Base-by-base conservation (phyloP, 1,140 invertebrate genomes). In the Hyles euphorbiae region DNA sequence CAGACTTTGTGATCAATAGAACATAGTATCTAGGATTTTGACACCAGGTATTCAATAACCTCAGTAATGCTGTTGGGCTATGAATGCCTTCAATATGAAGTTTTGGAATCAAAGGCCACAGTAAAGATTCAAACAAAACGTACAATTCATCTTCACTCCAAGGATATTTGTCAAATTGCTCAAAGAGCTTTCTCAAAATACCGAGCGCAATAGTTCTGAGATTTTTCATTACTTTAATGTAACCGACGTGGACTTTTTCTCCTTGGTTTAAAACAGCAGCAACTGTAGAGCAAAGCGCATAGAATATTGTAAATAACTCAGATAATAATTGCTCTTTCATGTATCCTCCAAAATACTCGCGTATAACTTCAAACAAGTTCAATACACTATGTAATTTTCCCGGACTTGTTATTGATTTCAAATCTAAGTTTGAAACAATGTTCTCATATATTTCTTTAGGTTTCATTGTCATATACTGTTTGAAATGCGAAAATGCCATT, bases 271-370 rank as follows among this genome's bases (percentile, higher is more conserved):
- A 78, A 34, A 96, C 92, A 43, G 87, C 88, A 47, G 90, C 90
- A 8, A 93, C 76, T 34, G 93, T 91, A 2, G 92, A 90, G 33
- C 93, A 91, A 47, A 96, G 91, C 44, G 94, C 93, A 3, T 96
- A 75, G 5, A 97, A 81, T 34, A 97, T 87, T 63, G 94, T 93
- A 0, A 97, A 72, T 7, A 98, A 81, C 53, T 92, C 92, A 0
- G 90, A 90, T n/a, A 97, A 79, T 34, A 96, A 87, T 50, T 90
- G 77, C 1, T 92, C 84, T 43, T 91, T 90, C 83, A 97, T 92
- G 52, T 94, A 91, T 9, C 94, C 94, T 0, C 95, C 95, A 75
- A 98, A 95, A 81, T 98, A 94, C 79, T 96, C 93, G n/a, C 96
- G 91, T 22, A 98, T 92, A 11, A 95, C 92, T 46, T 93, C 92